phyloP scores from a whole-genome alignment of 1,140 invertebrate species.

The Galleria mellonella region DNA sequence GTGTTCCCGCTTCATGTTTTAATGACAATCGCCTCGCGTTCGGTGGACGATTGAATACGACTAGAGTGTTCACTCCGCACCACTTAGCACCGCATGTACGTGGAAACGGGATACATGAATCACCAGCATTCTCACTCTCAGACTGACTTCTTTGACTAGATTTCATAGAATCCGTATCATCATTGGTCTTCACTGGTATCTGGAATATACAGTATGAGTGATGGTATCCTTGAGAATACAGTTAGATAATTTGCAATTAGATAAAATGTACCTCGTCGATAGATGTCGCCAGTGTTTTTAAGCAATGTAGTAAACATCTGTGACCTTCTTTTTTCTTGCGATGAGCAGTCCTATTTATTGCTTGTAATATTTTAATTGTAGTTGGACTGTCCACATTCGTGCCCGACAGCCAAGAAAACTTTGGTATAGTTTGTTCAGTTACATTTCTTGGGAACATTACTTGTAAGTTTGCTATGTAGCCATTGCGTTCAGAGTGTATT shows the following conservation, averaged over 20 bases:
- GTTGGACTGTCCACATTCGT: conserved; percentile 65
- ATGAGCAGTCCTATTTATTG: conserved; percentile 65
- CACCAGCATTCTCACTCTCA: conserved; percentile 73
- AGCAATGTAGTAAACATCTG: conserved; percentile 61
- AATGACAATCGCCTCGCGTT: conserved; percentile 81
- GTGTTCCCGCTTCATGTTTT: conserved; percentile 82
- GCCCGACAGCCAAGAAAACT: conserved; percentile 68
- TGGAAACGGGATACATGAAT: conserved; percentile 94
- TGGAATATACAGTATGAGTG: conserved; percentile 15
- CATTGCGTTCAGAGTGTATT: conserved; percentile 83
- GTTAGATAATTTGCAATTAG: conserved; percentile 1
- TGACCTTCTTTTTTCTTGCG: conserved; percentile 63
- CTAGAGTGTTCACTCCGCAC: conserved; percentile 88
- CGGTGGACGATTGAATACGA: conserved; percentile 89
- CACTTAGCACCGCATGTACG: conserved; percentile 95
- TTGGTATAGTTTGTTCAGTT: conserved; percentile 71
- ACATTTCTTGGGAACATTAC: conserved; percentile 87
- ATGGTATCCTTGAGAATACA: too few species aligned
- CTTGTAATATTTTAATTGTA: conserved; percentile 69
- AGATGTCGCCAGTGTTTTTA: conserved; percentile 64
- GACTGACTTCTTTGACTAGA: conserved; percentile 62
- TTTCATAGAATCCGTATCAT: conserved; percentile 64
- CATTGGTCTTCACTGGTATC: conserved; percentile 68
- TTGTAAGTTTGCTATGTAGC: conserved; percentile 83
- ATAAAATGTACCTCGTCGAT: conserved; percentile 57